These are phyloP conservation scores for Podargus strigoides DNA, from an alignment of 2,797 vertebrate species.

Conservation along the genomic window DNA sequence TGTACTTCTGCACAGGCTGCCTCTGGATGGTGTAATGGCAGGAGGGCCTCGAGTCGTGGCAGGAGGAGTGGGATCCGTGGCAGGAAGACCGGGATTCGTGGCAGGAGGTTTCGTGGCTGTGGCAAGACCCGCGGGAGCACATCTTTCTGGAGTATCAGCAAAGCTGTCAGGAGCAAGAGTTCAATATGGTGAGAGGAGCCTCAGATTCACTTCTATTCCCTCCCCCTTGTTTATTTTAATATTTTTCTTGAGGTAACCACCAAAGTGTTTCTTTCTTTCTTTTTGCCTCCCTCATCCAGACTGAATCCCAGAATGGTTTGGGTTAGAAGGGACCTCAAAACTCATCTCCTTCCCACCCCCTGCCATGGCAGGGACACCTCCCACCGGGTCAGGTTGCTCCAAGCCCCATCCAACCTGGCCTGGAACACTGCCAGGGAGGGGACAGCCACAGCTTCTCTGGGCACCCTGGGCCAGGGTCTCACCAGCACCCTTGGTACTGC, in stretches of 20 bases:
- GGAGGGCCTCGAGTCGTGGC: not conserved
- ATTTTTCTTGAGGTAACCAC: not conserved
- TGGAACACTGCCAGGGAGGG: no score
- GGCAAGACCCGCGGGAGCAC: not conserved
- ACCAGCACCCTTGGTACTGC: fast-evolving
- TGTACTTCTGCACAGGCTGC: not conserved
- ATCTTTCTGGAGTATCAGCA: not conserved
- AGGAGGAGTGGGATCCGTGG: not conserved
- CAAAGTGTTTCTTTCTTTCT: not conserved
- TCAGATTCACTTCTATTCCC: fast-evolving
- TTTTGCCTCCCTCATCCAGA: not conserved
- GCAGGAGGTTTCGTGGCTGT: not conserved
- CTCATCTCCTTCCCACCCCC: no score
- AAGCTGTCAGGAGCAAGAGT: not conserved
- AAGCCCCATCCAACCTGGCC: no score
- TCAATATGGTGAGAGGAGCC: fast-evolving
- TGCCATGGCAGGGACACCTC: no score
- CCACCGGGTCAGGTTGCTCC: no score
- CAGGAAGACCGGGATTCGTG: not conserved
- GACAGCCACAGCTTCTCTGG: no score
- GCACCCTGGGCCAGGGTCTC: no score
- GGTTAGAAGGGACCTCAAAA: no score
- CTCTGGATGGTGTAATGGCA: slow-evolving; percentile 1
- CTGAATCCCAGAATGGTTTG: no score
- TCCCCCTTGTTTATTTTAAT: no score